Conservation (phyloP, 2,888 invertebrate genomes). For the Cephus spinipes region DNA sequence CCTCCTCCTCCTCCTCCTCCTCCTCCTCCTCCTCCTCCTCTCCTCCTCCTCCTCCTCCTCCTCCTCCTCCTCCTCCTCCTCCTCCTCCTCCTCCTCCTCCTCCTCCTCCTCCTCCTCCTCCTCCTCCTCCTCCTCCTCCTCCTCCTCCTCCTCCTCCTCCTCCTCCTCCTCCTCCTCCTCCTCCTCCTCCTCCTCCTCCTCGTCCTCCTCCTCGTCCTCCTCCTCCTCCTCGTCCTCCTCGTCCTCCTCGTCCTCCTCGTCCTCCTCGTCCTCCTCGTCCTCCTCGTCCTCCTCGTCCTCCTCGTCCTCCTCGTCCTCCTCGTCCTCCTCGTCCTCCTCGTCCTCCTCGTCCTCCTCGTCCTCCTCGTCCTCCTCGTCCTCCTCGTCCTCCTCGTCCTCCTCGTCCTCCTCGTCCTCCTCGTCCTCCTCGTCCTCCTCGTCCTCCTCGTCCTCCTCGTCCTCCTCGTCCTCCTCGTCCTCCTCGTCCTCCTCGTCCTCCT, state of each 20-base stretch:
- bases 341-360: neutral
- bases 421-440: neutral
- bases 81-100: neutral
- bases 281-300: neutral
- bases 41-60: neutral
- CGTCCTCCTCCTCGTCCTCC: too few species aligned
- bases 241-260: neutral
- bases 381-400: neutral
- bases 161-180: too few species aligned
- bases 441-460: neutral
- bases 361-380: neutral
- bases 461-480: conserved; percentile 1
- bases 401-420: neutral
- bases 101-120: neutral
- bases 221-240: too few species aligned
- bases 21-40: neutral
- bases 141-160: too few species aligned
- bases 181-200: too few species aligned
- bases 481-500: neutral
- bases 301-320: neutral
- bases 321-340: neutral
- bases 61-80: too few species aligned
- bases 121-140: too few species aligned
- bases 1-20: neutral
- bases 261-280: neutral